phyloP scores from a whole-genome alignment of 2,888 invertebrate species.

The Gortyna flavago region DNA sequence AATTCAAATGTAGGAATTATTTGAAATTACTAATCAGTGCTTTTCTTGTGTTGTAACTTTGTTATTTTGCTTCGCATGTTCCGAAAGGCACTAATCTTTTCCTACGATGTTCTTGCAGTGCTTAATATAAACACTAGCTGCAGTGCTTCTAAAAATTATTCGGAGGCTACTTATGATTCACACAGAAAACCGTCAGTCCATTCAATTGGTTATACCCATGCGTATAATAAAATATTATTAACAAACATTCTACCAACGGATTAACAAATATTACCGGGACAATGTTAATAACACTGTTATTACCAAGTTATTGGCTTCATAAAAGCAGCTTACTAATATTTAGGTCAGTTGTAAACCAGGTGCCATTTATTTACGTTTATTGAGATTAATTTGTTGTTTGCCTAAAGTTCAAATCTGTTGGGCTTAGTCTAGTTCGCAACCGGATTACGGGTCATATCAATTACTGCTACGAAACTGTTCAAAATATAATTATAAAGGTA shows the following conservation, averaged over 20 bases:
- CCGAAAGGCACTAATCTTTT: no score
- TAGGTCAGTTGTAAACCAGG: conserved; percentile 50
- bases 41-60: background rate
- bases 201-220: background rate
- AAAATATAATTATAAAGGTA: background rate
- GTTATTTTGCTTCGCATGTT: no score
- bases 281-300: conserved; percentile 46
- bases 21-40: background rate
- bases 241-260: conserved; percentile 13
- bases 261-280: conserved; percentile 38
- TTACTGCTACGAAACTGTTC: conserved; percentile 17
- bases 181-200: no score
- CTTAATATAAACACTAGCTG: background rate
- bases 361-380: conserved; percentile 50
- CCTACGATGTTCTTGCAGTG: background rate
- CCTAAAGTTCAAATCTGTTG: conserved; percentile 55
- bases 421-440: conserved; percentile 29
- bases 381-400: conserved; percentile 61
- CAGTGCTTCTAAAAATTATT: background rate
- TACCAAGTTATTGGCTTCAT: conserved; percentile 46
- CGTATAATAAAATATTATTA: conserved; percentile 5
- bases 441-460: conserved; percentile 53
- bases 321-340: conserved; percentile 45
- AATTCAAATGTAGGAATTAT: background rate
- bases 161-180: background rate